These are phyloP conservation scores for Sacculina carcini DNA, from an alignment of 2,888 invertebrate species.

Conservation along the genomic window DNA sequence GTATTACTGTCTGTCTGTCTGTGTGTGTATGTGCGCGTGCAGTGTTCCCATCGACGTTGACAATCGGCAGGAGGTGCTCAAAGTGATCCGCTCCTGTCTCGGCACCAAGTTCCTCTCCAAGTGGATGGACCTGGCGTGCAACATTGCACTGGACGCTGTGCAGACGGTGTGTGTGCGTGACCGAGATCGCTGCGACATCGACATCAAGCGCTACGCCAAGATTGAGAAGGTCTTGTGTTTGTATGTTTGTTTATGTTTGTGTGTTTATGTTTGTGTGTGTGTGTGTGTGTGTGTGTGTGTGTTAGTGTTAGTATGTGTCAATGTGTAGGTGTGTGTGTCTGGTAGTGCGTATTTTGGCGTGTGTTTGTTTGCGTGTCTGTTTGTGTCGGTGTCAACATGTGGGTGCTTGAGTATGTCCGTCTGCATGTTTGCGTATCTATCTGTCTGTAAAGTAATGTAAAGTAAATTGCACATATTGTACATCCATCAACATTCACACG, in stretches of 20 bases:
- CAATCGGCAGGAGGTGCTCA: conserved; percentile 51
- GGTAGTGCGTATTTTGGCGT: conserved; percentile 2
- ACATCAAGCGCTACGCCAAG: conserved; percentile 82
- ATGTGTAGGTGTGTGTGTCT: background rate
- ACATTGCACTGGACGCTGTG: conserved; percentile 85
- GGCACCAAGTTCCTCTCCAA: conserved; percentile 91
- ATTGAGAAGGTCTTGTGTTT: background rate
- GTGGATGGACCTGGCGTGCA: conserved; percentile 84
- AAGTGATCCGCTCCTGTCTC: conserved; percentile 70
- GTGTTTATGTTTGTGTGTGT: too few species aligned
- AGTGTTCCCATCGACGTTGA: conserved; percentile 31
- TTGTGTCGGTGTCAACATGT: too few species aligned
- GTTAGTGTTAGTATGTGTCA: background rate
- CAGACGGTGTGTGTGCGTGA: conserved; percentile 65
- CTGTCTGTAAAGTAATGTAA: too few species aligned
- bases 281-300: background rate
- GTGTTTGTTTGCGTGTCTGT: too few species aligned
- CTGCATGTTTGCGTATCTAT: too few species aligned
- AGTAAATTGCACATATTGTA: too few species aligned
- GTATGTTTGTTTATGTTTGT: too few species aligned
- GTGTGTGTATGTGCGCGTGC: conserved; percentile 5
- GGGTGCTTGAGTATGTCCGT: background rate
- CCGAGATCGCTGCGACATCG: conserved; percentile 74
- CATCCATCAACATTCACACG: too few species aligned
- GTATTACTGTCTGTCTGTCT: conserved; percentile 2